Percentiles rank a stretch among this genome's conserved stretches.
Conservation (phyloP, 2,888 invertebrate genomes). For the Cheilosia urbana region DNA sequence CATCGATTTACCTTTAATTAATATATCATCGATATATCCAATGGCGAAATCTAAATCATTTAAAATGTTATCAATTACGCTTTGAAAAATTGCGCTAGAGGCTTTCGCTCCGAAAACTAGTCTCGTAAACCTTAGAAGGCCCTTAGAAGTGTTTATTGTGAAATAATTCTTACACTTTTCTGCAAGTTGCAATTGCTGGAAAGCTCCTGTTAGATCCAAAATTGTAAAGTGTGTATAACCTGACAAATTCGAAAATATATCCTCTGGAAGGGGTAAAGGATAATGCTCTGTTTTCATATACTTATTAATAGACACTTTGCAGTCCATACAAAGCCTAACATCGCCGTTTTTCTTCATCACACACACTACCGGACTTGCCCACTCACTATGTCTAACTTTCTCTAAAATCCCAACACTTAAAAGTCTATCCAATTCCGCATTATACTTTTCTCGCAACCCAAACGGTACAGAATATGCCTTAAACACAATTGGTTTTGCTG, state of each 20-base stretch:
- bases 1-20: constrained; percentile 15
- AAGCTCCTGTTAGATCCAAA: constrained; percentile 25
- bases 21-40: constrained; percentile 28
- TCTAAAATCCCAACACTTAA: constrained; percentile 27
- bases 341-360: constrained; percentile 29
- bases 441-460: constrained; percentile 21
- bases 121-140: constrained; percentile 9
- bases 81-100: constrained; percentile 15
- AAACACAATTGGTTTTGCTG: constrained; percentile 34
- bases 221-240: constrained; percentile 31
- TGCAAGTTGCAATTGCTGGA: constrained; percentile 19
- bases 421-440: constrained; percentile 9
- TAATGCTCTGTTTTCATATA: constrained; percentile 32
- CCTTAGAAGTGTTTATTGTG: constrained; percentile 18
- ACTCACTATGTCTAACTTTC: constrained; percentile 30
- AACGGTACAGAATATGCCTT: constrained; percentile 20
- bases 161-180: constrained; percentile 24
- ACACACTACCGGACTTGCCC: too few relatives aligned
- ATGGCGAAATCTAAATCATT: constrained; percentile 6
- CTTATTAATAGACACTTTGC: constrained; percentile 34
- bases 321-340: constrained; percentile 26
- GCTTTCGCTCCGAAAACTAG: constrained; percentile 3
- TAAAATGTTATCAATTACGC: constrained; percentile 14
- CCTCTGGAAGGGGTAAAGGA: constrained; percentile 26
- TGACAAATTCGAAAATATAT: constrained; percentile 27